Percentiles rank a stretch among this genome's conserved stretches.
Evolutionary conservation across 2,113 vertebrate species (phyloP).

Genomic region (Motacilla alba): DNA sequence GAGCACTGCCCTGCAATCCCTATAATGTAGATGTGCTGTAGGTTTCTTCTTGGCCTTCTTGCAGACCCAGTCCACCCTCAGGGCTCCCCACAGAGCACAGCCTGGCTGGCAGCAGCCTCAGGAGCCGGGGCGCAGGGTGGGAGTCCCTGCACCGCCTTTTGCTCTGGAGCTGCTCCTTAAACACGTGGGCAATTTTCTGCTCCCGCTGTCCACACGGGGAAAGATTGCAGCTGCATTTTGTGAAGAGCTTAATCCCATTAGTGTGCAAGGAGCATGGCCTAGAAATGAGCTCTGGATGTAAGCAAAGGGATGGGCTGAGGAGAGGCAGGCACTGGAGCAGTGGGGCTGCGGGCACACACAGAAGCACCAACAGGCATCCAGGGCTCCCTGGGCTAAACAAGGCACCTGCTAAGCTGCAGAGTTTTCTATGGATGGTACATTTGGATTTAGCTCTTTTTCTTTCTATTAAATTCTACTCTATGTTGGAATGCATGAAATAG

Average conservation of each 20-base stretch:
- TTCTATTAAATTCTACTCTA: neutral
- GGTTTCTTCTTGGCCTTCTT: neutral
- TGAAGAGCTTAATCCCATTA: constrained; percentile 6
- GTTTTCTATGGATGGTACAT: neutral
- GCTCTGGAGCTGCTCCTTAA: neutral
- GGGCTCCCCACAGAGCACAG: neutral
- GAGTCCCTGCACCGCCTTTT: rapidly evolving
- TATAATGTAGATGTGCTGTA: rapidly evolving
- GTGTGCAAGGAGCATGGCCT: neutral
- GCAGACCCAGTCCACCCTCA: neutral
- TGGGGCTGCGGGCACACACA: neutral
- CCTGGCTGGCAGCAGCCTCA: neutral
- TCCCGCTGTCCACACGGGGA: neutral
- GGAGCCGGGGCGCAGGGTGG: rapidly evolving
- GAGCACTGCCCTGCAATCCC: neutral
- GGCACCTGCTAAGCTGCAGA: neutral
- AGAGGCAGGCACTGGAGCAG: neutral
- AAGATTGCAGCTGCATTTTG: neutral
- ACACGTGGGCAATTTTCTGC: neutral
- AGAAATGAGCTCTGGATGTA: neutral
- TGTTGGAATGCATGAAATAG: neutral
- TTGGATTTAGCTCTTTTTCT: neutral
- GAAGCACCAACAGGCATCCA: neutral
- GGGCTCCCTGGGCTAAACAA: neutral
- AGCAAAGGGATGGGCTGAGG: neutral